phyloP scores from a whole-genome alignment of 2,888 invertebrate genomes.

The Aelia acuminata region DNA sequence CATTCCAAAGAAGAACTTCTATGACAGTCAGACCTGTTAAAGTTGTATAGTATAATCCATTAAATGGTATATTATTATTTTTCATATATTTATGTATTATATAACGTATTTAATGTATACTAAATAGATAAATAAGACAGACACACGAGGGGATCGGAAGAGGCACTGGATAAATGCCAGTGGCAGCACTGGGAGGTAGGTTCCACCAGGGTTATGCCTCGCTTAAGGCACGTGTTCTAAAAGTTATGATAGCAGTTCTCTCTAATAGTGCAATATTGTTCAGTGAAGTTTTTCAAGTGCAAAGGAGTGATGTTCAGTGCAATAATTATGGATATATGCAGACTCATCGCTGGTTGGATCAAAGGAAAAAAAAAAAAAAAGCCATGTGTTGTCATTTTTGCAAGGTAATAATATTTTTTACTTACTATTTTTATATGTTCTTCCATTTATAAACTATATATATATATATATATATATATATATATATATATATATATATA shows the following conservation, averaged over 20 bases:
- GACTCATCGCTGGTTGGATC: not conserved
- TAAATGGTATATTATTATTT: not conserved
- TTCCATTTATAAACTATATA: not conserved
- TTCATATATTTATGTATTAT: not conserved
- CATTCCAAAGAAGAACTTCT: not conserved
- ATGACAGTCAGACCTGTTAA: not conserved
- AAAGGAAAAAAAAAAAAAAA: not conserved
- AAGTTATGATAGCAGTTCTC: not conserved
- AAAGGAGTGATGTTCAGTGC: not conserved
- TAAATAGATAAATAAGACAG: not conserved
- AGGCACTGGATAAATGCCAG: not conserved
- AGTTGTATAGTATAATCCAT: not conserved
- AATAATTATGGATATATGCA: not conserved
- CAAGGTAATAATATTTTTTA: slow-evolving; percentile 1
- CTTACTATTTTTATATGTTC: not conserved
- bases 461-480: too few species aligned
- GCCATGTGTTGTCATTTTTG: not conserved
- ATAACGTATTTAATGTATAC: not conserved
- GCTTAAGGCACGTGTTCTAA: not conserved
- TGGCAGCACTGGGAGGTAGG: slow-evolving; percentile 20
- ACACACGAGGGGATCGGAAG: not conserved
- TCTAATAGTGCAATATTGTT: not conserved
- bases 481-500: too few species aligned
- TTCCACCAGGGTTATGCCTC: not conserved
- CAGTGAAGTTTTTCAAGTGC: not conserved